Evolutionary conservation across 2,113 vertebrate species (phyloP), one percentile per base, ranked within the genome.

Genomic region (Numida meleagris): DNA sequence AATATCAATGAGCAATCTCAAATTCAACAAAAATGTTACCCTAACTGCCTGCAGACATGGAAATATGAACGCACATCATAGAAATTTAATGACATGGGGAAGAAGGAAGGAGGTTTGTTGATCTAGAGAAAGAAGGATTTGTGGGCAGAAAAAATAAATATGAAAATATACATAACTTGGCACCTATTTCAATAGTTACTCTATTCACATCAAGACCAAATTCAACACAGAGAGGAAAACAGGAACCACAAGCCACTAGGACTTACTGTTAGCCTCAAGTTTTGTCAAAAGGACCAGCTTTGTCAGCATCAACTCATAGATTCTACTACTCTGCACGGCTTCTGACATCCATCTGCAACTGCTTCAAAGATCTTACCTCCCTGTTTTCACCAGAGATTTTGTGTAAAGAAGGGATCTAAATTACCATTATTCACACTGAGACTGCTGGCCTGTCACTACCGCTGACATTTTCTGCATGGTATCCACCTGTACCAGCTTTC

Each of bases 301-400:
- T 75, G 62, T 25, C 42, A 33, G 27, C 43, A 43, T 0, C 0
- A 3, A 23, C 15, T 12, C 11, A 16, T 1, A 21, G 25, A 9
- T 34, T 10, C 73, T 20, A 15, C 43, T 4, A 2, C 66, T 20
- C 65, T 9, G 38, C 13, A 3, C 6, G 5, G 14, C 40, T 42
- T 53, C 78, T 34, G 40, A 34, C 25, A 5, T 5, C 19, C 24
- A 45, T 48, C 13, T 68, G 23, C 33, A 27, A 43, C 19, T 31
- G 19, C 34, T 43, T 33, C 20, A 34, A 80, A 80, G 86, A 29
- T 27, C 40, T n/a, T n/a, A 27, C 36, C 24, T 50, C 53, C 57
- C 53, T 24, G 29, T 38, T 40, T 36, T 43, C 51, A 48, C 19
- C 20, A 5, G 59, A 29, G 27, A 34, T 48, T 58, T 40, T 19